Evolutionary conservation across 1,140 invertebrate species (phyloP).

Genomic region (Drosophila tropicalis): DNA sequence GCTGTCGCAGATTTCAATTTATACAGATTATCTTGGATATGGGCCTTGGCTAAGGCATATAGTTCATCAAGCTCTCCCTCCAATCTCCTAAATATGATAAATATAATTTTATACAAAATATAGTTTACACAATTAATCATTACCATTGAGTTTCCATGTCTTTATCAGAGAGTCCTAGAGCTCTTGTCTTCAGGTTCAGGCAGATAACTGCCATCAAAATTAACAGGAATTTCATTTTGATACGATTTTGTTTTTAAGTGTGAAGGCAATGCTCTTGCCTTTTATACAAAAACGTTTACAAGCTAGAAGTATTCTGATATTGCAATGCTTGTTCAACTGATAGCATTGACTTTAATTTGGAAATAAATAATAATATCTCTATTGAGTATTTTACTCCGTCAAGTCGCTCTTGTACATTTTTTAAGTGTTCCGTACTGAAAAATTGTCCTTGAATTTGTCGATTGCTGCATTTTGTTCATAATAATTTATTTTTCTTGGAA

Average conservation of each 20-base stretch:
- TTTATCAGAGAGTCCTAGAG: not conserved
- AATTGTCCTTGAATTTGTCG: no score
- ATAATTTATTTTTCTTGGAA: no score
- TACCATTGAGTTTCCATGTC: not conserved
- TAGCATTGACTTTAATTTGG: no score
- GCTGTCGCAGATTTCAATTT: not conserved
- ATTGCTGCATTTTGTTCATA: no score
- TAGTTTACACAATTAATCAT: not conserved
- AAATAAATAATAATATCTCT: no score
- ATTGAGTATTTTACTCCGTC: no score
- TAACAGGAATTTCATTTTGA: not conserved
- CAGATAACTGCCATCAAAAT: not conserved
- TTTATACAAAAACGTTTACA: not conserved
- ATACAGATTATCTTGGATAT: not conserved
- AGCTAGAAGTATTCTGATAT: not conserved
- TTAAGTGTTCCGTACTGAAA: no score
- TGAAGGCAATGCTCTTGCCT: not conserved
- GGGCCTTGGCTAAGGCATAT: slow-evolving; percentile 6
- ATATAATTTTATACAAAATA: not conserved
- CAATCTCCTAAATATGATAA: not conserved
- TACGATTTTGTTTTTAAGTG: not conserved
- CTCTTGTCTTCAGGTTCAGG: not conserved
- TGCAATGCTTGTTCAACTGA: no score
- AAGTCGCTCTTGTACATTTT: no score
- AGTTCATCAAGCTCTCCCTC: slow-evolving; percentile 1